phyloP scores from a whole-genome alignment of 2,888 invertebrate species.

The Drosophila tanythrix region DNA sequence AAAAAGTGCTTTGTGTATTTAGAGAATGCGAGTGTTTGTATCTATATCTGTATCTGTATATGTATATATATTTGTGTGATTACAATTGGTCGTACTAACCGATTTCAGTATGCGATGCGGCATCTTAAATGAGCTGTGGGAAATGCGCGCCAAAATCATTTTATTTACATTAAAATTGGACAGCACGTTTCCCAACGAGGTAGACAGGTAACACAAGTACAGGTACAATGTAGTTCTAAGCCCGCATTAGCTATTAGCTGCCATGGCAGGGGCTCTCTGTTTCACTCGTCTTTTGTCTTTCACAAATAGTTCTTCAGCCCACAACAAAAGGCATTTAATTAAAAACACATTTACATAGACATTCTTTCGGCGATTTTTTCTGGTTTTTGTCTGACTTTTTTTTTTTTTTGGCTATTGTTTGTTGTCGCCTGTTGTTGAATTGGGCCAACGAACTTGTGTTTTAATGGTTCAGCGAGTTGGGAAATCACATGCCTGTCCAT shows the following conservation, averaged over 20 bases:
- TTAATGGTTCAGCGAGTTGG: conserved; percentile 56
- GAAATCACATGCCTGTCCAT: conserved; percentile 29
- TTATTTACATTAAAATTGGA: conserved; percentile 39
- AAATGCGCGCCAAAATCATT: conserved; percentile 44
- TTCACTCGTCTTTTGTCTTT: conserved; percentile 48
- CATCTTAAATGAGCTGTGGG: conserved; percentile 64
- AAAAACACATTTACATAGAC: conserved; percentile 73
- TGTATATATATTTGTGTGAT: conserved; percentile 13
- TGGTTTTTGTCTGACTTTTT: conserved; percentile 9
- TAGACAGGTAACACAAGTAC: conserved; percentile 1
- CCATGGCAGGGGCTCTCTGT: not conserved
- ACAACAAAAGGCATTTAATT: conserved; percentile 73
- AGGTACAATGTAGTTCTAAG: conserved; percentile 23
- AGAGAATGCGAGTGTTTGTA: conserved; percentile 17
- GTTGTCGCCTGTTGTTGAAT: conserved; percentile 51
- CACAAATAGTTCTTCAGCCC: conserved; percentile 36
- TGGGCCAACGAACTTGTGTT: conserved; percentile 68
- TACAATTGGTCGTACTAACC: conserved; percentile 13
- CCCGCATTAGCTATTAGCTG: conserved; percentile 41
- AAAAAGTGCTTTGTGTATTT: not conserved
- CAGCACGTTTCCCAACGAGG: conserved; percentile 26
- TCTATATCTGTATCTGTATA: conserved; percentile 3
- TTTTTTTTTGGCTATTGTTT: conserved; percentile 43
- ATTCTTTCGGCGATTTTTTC: conserved; percentile 42
- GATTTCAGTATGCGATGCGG: conserved; percentile 20